Conservation (phyloP, 1,140 invertebrate genomes). For the Drosophila pallidifrons region DNA sequence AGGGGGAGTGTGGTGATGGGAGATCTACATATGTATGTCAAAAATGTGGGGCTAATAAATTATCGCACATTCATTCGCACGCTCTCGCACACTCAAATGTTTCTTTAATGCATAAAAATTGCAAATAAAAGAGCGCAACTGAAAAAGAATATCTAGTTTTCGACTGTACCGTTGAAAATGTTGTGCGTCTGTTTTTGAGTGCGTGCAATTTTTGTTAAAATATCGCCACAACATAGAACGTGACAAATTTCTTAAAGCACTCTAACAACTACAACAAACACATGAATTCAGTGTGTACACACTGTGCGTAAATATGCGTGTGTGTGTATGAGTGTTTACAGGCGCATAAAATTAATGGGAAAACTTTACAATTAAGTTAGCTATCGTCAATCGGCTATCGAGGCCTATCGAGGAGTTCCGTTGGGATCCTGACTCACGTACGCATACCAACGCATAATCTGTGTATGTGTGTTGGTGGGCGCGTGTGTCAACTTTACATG, state of each 20-base stretch:
- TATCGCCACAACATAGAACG: conserved; percentile 48
- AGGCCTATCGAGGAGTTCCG: conserved; percentile 18
- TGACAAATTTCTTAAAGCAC: conserved; percentile 70
- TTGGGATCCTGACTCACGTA: conserved; percentile 8
- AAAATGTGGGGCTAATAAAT: conserved; percentile 77
- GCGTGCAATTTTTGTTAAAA: conserved; percentile 57
- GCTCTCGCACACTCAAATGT: conserved; percentile 34
- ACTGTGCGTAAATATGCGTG: neutral
- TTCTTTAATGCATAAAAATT: conserved; percentile 66
- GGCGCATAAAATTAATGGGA: conserved; percentile 51
- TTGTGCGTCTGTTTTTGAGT: conserved; percentile 50
- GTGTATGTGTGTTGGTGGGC: neutral
- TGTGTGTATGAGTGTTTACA: neutral
- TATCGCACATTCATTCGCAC: conserved; percentile 70
- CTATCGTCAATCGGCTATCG: neutral
- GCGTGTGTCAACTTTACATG: neutral
- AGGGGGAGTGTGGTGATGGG: neutral
- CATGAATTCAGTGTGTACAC: conserved; percentile 7
- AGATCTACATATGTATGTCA: conserved; percentile 47
- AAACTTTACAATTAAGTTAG: conserved; percentile 47
- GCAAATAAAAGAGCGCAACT: conserved; percentile 46
- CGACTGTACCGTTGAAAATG: conserved; percentile 44
- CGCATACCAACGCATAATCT: neutral
- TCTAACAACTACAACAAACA: conserved; percentile 21
- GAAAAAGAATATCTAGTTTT: conserved; percentile 71